Evolutionary conservation across 2,113 vertebrate species (phyloP).

Genomic region (Sander vitreus): DNA sequence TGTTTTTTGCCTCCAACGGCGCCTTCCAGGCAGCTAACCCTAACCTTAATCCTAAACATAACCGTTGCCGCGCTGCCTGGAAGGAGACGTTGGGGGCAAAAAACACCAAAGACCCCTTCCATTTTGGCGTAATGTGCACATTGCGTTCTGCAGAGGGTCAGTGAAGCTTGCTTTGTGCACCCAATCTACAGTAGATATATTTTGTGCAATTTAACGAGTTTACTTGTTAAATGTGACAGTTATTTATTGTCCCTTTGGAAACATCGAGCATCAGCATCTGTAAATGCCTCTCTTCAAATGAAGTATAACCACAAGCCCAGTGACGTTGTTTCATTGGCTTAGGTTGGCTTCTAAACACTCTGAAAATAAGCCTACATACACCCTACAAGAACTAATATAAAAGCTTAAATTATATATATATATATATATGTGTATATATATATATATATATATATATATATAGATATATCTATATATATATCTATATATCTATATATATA

Average conservation of each 20-base stretch:
- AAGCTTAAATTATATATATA: not conserved
- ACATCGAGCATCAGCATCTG: slow-evolving; percentile 22
- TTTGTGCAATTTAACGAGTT: slow-evolving; percentile 6
- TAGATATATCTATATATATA: no score
- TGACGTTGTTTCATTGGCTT: not conserved
- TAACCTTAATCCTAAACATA: no score
- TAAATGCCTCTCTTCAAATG: slow-evolving; percentile 41
- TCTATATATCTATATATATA: no score
- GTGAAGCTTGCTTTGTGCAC: slow-evolving; percentile 1
- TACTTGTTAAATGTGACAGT: slow-evolving; percentile 25
- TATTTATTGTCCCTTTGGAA: slow-evolving; percentile 39
- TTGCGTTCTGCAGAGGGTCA: not conserved
- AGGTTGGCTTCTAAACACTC: not conserved
- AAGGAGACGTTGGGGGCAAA: no score
- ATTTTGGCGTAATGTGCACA: not conserved
- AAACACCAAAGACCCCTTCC: not conserved
- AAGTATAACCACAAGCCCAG: slow-evolving; percentile 1
- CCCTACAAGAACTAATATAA: not conserved
- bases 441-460: no score
- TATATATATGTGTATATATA: no score
- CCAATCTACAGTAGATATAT: slow-evolving; percentile 7
- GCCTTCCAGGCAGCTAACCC: no score
- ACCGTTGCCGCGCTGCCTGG: no score
- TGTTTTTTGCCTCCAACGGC: no score
- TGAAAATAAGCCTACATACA: not conserved